Percentiles rank a stretch among this genome's conserved stretches.
These are phyloP conservation scores for Arctopsyche grandis DNA, from an alignment of 1,140 invertebrate genomes.

Conservation along the genomic window DNA sequence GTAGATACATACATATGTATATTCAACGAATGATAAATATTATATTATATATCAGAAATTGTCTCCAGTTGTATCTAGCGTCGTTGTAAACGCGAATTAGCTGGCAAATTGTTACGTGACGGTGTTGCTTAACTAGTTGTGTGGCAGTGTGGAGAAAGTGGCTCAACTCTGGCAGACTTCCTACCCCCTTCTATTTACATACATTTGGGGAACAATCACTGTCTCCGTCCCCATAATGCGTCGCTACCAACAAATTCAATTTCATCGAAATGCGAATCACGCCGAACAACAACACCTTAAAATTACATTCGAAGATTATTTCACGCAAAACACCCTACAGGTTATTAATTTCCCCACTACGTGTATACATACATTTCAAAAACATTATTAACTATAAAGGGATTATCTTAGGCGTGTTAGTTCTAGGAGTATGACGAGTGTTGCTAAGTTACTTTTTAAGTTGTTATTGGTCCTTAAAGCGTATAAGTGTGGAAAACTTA, in stretches of 20 bases:
- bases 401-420: too few species aligned
- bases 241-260: conserved; percentile 31
- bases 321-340: neutral
- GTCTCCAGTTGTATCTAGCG: conserved; percentile 7
- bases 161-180: conserved; percentile 26
- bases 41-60: conserved; percentile 16
- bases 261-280: conserved; percentile 32
- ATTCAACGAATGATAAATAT: neutral
- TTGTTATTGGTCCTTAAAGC: too few species aligned
- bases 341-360: neutral
- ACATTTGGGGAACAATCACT: conserved; percentile 46
- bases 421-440: too few species aligned
- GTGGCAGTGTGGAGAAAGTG: conserved; percentile 2
- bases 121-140: conserved; percentile 44
- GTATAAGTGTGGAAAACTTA: too few species aligned
- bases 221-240: conserved; percentile 6
- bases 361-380: too few species aligned
- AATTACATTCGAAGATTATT: conserved; percentile 26
- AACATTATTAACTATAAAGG: too few species aligned
- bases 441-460: too few species aligned
- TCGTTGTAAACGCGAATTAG: conserved; percentile 41
- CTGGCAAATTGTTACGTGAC: conserved; percentile 50
- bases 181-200: conserved; percentile 27
- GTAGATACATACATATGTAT: neutral
- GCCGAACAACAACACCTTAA: conserved; percentile 21